Conservation (phyloP, 30 jellyfish, hydroid and myxozoan genomes). For the Sanderia malayensis region DNA sequence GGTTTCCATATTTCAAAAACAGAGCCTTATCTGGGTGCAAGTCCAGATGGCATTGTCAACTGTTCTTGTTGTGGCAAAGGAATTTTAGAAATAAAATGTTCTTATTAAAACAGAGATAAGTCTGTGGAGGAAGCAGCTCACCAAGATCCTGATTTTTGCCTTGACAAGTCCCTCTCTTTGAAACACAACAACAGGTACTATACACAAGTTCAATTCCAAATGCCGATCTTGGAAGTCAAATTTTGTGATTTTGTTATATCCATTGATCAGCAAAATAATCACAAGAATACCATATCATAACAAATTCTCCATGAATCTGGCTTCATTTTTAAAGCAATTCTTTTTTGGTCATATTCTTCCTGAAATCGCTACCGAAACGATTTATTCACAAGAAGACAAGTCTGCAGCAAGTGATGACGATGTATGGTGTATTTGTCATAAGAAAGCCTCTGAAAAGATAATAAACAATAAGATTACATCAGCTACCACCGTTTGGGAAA, state of each 20-base stretch:
- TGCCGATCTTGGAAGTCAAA: neutral
- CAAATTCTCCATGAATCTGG: neutral
- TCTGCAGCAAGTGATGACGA: neutral
- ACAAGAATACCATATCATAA: neutral
- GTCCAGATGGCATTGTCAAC: no score
- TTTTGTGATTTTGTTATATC: neutral
- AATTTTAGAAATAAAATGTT: no score
- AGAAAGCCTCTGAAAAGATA: neutral
- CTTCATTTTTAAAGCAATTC: neutral
- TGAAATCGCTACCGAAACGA: neutral
- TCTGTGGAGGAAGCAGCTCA: neutral
- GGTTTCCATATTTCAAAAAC: no score
- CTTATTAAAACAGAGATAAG: neutral
- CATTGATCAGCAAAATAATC: neutral
- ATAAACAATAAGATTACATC: neutral
- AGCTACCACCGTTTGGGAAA: no score
- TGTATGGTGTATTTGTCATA: neutral
- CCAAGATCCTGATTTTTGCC: neutral
- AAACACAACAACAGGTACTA: neutral
- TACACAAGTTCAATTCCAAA: neutral
- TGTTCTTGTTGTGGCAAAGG: no score
- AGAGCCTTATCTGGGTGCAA: no score
- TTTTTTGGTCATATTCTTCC: neutral
- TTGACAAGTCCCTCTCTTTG: neutral
- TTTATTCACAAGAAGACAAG: neutral